Evolutionary conservation across 2,797 vertebrate species (phyloP).

Genomic region (Melanotaenia maccullochi): DNA sequence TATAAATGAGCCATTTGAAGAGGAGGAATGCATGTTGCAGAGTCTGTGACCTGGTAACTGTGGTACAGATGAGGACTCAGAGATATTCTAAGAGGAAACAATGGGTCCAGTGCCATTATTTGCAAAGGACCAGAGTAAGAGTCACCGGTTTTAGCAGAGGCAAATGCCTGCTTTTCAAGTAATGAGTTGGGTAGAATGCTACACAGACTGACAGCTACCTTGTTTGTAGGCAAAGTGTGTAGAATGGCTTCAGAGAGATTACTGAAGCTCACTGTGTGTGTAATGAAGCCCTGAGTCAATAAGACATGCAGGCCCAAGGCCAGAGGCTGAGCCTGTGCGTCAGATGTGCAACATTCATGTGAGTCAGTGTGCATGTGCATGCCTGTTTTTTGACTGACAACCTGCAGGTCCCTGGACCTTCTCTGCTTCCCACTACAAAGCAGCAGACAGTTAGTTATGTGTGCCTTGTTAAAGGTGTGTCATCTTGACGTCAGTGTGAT

Average conservation of each 20-base stretch:
- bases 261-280: slow-evolving; percentile 79
- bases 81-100: slow-evolving; percentile 39
- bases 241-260: slow-evolving; percentile 78
- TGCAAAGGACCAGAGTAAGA: slow-evolving; percentile 28
- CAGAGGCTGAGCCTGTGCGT: slow-evolving; percentile 68
- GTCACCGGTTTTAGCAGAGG: neutral
- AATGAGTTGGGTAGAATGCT: slow-evolving; percentile 50
- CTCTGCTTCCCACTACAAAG: slow-evolving; percentile 43
- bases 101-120: slow-evolving; percentile 17
- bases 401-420: slow-evolving; percentile 44
- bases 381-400: slow-evolving; percentile 65
- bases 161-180: slow-evolving; percentile 47
- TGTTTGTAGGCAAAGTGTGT: slow-evolving; percentile 75
- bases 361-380: slow-evolving; percentile 26
- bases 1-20: slow-evolving; percentile 15
- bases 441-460: slow-evolving; percentile 70
- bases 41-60: neutral
- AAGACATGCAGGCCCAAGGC: slow-evolving; percentile 77
- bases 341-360: slow-evolving; percentile 52
- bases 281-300: slow-evolving; percentile 81
- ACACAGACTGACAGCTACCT: slow-evolving; percentile 70
- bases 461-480: slow-evolving; percentile 74
- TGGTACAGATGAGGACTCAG: neutral
- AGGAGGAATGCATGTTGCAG: neutral
- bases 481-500: slow-evolving; percentile 73